phyloP scores from a whole-genome alignment of 2,888 invertebrate species.

The Meganola albula region DNA sequence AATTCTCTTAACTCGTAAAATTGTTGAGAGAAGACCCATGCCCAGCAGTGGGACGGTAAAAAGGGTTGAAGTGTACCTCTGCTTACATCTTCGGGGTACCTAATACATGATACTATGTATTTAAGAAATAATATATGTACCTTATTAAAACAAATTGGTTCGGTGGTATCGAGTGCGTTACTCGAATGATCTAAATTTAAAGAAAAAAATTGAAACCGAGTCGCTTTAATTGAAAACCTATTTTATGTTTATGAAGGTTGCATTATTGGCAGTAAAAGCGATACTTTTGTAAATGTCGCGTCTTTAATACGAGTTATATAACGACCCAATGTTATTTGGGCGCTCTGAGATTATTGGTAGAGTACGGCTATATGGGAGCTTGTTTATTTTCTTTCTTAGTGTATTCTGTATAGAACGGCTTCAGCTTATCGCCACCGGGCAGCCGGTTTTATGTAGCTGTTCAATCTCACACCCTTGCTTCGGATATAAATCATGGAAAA shows the following conservation, averaged over 20 bases:
- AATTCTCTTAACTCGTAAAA: no score
- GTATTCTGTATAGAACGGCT: slow-evolving; percentile 51
- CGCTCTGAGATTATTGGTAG: slow-evolving; percentile 52
- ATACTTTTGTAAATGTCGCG: slow-evolving; percentile 38
- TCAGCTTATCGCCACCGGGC: slow-evolving; percentile 70
- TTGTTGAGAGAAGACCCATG: no score
- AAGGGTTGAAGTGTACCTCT: no score
- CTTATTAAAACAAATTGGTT: no score
- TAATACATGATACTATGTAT: no score
- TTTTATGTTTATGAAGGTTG: slow-evolving; percentile 34
- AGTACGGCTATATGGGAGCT: slow-evolving; percentile 54
- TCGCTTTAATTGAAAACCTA: slow-evolving; percentile 38
- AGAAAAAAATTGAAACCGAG: slow-evolving; percentile 34
- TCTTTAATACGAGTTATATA: slow-evolving; percentile 34
- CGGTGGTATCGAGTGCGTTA: no score
- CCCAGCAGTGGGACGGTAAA: no score
- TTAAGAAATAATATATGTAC: no score
- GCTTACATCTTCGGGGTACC: no score
- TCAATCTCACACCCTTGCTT: slow-evolving; percentile 57
- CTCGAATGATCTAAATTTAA: no score
- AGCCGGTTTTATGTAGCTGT: slow-evolving; percentile 54
- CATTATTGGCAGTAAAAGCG: slow-evolving; percentile 41
- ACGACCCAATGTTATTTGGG: slow-evolving; percentile 38
- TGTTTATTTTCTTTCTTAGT: slow-evolving; percentile 72
- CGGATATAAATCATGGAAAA: slow-evolving; percentile 72